Percentiles rank a stretch among this genome's conserved stretches.
phyloP scores from a whole-genome alignment of 2,888 invertebrate genomes.

The Tetrapedia diversipes region DNA sequence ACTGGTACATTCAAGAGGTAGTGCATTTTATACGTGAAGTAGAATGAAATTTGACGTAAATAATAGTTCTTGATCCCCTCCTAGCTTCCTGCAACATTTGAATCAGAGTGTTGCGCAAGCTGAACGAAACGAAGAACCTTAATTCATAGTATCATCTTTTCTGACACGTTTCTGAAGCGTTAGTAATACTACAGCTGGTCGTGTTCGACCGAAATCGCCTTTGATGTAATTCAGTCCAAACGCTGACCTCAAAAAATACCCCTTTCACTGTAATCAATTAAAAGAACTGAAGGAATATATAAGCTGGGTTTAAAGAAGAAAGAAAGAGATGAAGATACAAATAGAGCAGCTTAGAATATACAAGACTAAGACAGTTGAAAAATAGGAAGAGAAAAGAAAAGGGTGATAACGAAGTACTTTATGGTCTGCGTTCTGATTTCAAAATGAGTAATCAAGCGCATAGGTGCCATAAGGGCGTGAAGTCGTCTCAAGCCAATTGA shows the following conservation, averaged over 20 bases:
- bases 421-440: no score
- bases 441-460: no score
- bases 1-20: no score
- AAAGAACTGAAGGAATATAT: no score
- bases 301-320: neutral
- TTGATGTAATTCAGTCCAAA: no score
- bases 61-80: slow-evolving; percentile 11
- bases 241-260: no score
- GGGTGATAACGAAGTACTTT: no score
- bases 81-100: slow-evolving; percentile 21
- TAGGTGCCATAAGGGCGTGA: no score
- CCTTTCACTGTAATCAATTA: no score
- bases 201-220: neutral
- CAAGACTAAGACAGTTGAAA: no score
- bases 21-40: neutral
- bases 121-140: slow-evolving; percentile 19
- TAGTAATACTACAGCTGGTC: slow-evolving; percentile 16
- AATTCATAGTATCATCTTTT: slow-evolving; percentile 29
- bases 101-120: slow-evolving; percentile 32
- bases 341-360: neutral
- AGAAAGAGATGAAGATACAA: neutral
- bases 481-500: no score
- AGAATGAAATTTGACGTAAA: slow-evolving; percentile 22
- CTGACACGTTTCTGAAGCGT: neutral
- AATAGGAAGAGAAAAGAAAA: no score